A percentile compares a stretch with the other conserved stretches of the same genome.
Conservation (phyloP, 92 coral and sea anemone species). For the Epizoanthus stellaris region DNA sequence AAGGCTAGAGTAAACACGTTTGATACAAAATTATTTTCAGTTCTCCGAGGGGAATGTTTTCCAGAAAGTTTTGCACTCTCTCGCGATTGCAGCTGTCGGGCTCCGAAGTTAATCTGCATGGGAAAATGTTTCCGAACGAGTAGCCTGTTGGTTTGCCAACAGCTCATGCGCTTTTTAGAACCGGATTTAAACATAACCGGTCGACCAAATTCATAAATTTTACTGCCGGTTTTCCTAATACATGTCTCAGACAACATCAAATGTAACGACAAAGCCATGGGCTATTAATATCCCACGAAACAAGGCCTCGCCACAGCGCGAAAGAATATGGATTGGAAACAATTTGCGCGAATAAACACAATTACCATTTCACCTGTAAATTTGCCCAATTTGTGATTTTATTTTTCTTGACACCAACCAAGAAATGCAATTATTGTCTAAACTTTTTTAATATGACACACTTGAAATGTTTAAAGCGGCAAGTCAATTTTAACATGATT, state of each 20-base stretch:
- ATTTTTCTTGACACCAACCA: conserved; percentile 35
- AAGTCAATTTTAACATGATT: neutral
- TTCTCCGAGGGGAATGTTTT: conserved; percentile 19
- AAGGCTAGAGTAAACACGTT: conserved; percentile 57
- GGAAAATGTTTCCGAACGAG: conserved; percentile 18
- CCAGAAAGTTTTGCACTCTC: neutral
- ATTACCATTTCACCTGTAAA: conserved; percentile 13
- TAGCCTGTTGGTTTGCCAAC: neutral
- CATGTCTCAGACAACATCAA: conserved; percentile 7
- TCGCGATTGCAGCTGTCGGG: neutral
- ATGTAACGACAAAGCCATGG: neutral
- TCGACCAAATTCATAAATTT: conserved; percentile 20
- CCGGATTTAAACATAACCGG: conserved; percentile 22
- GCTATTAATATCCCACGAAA: neutral
- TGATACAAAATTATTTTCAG: conserved; percentile 39
- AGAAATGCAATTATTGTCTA: conserved; percentile 43
- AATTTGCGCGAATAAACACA: neutral
- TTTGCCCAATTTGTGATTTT: neutral
- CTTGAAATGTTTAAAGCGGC: conserved; percentile 25
- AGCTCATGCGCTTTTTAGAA: conserved; percentile 11
- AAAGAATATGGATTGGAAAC: neutral
- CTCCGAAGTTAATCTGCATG: conserved; percentile 25
- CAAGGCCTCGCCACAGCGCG: neutral
- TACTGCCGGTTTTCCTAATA: conserved; percentile 14
- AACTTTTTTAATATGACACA: conserved; percentile 20